phyloP scores from a whole-genome alignment of 1,140 invertebrate genomes.

The Matsumurasca onukii region DNA sequence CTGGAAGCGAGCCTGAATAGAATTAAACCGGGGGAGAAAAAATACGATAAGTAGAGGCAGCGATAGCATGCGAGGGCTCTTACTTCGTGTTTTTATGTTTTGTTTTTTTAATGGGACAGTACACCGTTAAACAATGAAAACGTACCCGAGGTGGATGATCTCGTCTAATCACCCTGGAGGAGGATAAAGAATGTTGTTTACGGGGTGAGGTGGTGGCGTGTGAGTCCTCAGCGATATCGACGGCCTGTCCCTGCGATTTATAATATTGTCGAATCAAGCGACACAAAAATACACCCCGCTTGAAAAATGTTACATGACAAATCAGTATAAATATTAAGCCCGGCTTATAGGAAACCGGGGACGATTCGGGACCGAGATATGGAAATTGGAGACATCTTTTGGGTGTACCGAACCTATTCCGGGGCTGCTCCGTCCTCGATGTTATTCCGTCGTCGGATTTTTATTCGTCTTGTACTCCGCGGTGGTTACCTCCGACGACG shows the following conservation, averaged over 20 bases:
- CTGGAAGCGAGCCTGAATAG: not conserved
- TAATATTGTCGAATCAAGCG: constrained; percentile 24
- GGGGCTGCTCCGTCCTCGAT: not conserved
- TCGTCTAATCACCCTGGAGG: not conserved
- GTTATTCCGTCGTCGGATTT: no score
- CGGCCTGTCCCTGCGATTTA: constrained; percentile 18
- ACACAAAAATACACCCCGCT: constrained; percentile 27
- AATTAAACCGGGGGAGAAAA: constrained; percentile 16
- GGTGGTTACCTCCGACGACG: not conserved
- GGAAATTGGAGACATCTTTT: constrained; percentile 26
- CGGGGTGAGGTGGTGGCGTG: not conserved
- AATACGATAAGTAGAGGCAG: constrained; percentile 12
- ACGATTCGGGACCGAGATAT: constrained; percentile 15
- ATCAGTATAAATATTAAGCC: constrained; percentile 33
- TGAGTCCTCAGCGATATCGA: constrained; percentile 3
- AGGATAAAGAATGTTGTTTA: not conserved
- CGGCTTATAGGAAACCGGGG: constrained; percentile 13
- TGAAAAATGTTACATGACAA: constrained; percentile 34
- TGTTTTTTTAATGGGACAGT: constrained; percentile 23
- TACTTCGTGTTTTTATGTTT: constrained; percentile 8
- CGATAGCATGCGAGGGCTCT: not conserved
- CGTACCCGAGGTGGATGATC: constrained; percentile 12
- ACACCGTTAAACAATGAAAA: constrained; percentile 1
- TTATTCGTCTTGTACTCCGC: not conserved
- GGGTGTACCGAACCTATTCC: constrained; percentile 1